A percentile compares a stretch with the other conserved stretches of the same genome.
These are phyloP conservation scores for Stenodema calcarata DNA, from an alignment of 2,888 invertebrate species.

Conservation along the genomic window DNA sequence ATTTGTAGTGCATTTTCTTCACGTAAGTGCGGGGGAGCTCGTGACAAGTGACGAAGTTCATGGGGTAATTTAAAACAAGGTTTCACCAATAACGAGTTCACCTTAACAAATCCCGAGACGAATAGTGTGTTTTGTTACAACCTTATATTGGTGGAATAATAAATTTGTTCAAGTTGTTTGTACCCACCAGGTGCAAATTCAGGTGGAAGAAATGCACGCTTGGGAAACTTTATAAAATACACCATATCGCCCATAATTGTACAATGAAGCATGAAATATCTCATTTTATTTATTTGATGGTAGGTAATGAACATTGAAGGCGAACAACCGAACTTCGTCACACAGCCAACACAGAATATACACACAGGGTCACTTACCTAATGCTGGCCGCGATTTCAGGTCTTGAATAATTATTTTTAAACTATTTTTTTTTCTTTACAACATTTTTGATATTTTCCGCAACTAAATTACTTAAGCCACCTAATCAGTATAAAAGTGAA, in stretches of 20 bases:
- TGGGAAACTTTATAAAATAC: no score
- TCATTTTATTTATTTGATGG: no score
- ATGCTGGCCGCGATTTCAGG: not conserved
- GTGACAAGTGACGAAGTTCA: not conserved
- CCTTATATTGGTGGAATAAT: no score
- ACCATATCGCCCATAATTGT: no score
- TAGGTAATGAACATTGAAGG: not conserved
- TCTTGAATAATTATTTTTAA: not conserved
- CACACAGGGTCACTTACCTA: not conserved
- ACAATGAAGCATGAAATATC: no score
- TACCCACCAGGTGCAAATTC: no score
- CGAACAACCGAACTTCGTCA: not conserved
- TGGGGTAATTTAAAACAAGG: no score
- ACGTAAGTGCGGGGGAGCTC: not conserved
- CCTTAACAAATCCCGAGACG: no score
- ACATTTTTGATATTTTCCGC: not conserved
- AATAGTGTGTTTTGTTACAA: no score
- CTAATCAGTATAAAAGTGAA: not conserved
- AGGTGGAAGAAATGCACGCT: no score
- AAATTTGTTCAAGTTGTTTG: no score
- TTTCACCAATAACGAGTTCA: no score
- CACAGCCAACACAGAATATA: not conserved
- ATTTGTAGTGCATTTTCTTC: not conserved
- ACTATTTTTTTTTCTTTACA: not conserved
- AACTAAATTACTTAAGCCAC: not conserved